Evolutionary conservation across 2,888 invertebrate species (phyloP).

Genomic region (Augiades crinisus): DNA sequence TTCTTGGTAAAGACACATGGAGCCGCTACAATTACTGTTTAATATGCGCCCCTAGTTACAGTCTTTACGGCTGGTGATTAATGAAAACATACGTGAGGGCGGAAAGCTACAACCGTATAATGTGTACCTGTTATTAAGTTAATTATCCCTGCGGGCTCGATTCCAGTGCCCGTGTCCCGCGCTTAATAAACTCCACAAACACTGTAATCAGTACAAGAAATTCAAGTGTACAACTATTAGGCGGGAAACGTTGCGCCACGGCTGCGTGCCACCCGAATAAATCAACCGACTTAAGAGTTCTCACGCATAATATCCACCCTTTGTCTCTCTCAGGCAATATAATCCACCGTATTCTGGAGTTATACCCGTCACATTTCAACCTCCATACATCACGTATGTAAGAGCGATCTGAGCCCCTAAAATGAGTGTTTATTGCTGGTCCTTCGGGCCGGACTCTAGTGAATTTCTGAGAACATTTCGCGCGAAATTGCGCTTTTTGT

Average conservation of each 20-base stretch:
- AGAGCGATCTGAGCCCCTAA: constrained; percentile 63
- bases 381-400: constrained; percentile 62
- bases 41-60: constrained; percentile 12
- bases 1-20: not conserved
- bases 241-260: constrained; percentile 1
- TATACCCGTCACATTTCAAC: constrained; percentile 57
- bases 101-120: constrained; percentile 17
- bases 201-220: constrained; percentile 15
- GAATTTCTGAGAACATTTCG: constrained; percentile 34
- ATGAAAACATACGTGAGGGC: constrained; percentile 23
- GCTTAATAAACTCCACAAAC: constrained; percentile 21
- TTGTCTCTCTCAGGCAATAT: constrained; percentile 47
- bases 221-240: constrained; percentile 13
- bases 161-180: constrained; percentile 4
- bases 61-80: constrained; percentile 20
- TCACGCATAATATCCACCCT: constrained; percentile 29
- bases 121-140: constrained; percentile 20
- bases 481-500: constrained; percentile 48
- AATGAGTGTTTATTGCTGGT: constrained; percentile 76
- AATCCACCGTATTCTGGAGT: constrained; percentile 44
- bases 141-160: constrained; percentile 18
- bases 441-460: constrained; percentile 57
- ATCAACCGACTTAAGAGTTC: constrained; percentile 35
- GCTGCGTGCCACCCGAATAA: constrained; percentile 16
- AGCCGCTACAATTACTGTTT: constrained; percentile 6